phyloP scores from a whole-genome alignment of 1,140 invertebrate genomes.

The Yoshiicerus persimilis region DNA sequence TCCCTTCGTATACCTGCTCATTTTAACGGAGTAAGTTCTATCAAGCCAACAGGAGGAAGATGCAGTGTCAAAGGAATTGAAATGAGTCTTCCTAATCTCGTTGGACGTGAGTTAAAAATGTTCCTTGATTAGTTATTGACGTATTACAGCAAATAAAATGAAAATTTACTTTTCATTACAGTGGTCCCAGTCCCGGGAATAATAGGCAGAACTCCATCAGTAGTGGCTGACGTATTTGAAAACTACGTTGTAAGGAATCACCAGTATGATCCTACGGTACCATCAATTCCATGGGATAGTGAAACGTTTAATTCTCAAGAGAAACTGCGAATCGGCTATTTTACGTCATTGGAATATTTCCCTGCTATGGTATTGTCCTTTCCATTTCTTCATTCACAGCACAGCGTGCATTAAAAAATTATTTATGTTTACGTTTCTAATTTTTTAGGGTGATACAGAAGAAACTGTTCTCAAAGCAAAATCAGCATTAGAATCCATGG shows the following conservation, averaged over 20 bases:
- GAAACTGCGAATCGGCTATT: slow-evolving; percentile 41
- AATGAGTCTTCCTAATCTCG: slow-evolving; percentile 38
- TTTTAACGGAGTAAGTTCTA: slow-evolving; percentile 41
- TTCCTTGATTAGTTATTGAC: neutral
- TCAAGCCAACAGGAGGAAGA: slow-evolving; percentile 40
- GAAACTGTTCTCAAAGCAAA: slow-evolving; percentile 29
- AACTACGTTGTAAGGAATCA: neutral
- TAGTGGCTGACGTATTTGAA: slow-evolving; percentile 37
- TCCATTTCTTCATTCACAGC: neutral
- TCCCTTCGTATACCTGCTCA: slow-evolving; percentile 40
- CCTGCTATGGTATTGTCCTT: slow-evolving; percentile 23
- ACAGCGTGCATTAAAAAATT: neutral
- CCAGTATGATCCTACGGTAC: slow-evolving; percentile 28
- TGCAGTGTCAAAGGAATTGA: slow-evolving; percentile 34
- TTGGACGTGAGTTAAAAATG: slow-evolving; percentile 33
- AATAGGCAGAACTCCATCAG: slow-evolving; percentile 33
- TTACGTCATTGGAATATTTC: slow-evolving; percentile 31
- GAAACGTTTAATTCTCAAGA: slow-evolving; percentile 34
- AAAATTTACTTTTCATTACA: neutral
- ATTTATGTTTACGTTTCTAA: neutral
- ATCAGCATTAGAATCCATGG: slow-evolving; percentile 33
- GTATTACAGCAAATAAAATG: too few species aligned
- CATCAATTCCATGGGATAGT: slow-evolving; percentile 38
- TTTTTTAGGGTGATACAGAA: slow-evolving; percentile 29
- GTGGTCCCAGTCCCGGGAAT: slow-evolving; percentile 37